Evolutionary conservation across 2,888 invertebrate species (phyloP).

Genomic region (Melolontha melolontha): DNA sequence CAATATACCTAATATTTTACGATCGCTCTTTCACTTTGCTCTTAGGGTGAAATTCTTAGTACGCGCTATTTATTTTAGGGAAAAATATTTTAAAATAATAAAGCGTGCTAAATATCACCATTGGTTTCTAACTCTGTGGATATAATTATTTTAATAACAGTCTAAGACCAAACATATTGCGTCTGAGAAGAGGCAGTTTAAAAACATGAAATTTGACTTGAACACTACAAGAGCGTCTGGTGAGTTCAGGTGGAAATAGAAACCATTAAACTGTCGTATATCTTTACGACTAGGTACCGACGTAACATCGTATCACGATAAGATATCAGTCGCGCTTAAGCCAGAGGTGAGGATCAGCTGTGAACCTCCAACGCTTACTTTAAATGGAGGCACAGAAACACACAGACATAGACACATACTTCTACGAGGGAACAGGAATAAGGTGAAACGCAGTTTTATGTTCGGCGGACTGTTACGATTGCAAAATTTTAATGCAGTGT

Average conservation of each 20-base stretch:
- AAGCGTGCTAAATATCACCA: too few species aligned
- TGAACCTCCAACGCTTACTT: constrained; percentile 24
- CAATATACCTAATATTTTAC: background rate
- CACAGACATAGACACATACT: constrained; percentile 19
- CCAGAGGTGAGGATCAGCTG: constrained; percentile 37
- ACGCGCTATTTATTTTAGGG: too few species aligned
- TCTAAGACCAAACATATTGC: too few species aligned
- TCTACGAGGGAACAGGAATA: constrained; percentile 28
- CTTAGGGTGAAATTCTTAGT: too few species aligned
- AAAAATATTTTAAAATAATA: too few species aligned
- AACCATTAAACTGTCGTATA: constrained; percentile 60
- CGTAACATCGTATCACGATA: constrained; percentile 48
- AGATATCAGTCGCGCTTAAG: constrained; percentile 45
- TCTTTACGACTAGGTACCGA: constrained; percentile 57
- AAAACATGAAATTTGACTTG: constrained; percentile 30
- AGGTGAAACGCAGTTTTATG: constrained; percentile 44
- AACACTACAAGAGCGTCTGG: constrained; percentile 27
- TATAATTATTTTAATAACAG: too few species aligned
- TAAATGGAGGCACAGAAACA: constrained; percentile 38
- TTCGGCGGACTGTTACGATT: constrained; percentile 57
- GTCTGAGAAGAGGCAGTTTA: background rate
- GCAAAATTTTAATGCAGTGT: constrained; percentile 60
- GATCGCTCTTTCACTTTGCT: background rate
- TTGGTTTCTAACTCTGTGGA: too few species aligned
- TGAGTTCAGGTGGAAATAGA: constrained; percentile 60